Percentiles rank a stretch among this genome's conserved stretches.
These are phyloP conservation scores for Platycercus adscitus DNA, from an alignment of 2,113 vertebrate genomes.

Conservation along the genomic window DNA sequence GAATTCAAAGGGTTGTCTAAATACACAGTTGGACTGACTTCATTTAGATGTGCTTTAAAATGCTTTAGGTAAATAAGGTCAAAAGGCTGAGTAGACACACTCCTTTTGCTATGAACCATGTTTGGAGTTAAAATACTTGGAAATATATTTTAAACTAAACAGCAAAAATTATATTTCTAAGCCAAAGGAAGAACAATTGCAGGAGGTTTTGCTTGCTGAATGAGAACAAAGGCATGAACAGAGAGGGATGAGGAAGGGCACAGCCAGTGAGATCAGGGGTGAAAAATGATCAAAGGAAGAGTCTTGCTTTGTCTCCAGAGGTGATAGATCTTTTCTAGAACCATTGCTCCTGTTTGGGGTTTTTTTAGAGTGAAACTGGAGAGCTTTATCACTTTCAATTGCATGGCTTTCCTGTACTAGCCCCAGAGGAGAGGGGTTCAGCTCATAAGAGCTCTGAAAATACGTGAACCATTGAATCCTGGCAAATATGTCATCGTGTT, in stretches of 20 bases:
- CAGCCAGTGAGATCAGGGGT: not conserved
- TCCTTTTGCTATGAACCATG: not conserved
- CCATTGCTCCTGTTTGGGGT: not conserved
- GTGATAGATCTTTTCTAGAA: not conserved
- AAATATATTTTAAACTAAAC: not conserved
- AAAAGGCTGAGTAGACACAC: not conserved
- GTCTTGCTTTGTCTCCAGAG: not conserved
- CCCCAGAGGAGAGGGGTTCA: not conserved
- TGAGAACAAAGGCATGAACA: not conserved
- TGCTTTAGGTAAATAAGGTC: slow-evolving; percentile 22
- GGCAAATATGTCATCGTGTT: not conserved
- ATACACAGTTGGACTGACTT: not conserved
- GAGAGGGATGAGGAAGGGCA: not conserved
- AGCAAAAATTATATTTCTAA: not conserved
- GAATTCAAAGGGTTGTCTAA: slow-evolving; percentile 14
- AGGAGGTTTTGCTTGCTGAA: not conserved
- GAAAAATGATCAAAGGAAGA: not conserved
- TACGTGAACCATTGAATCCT: not conserved
- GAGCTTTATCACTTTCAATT: not conserved
- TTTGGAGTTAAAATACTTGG: not conserved
- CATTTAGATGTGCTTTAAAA: not conserved
- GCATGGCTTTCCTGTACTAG: not conserved
- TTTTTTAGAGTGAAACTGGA: not conserved
- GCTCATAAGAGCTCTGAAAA: not conserved
- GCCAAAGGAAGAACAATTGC: not conserved